A percentile compares a stretch with the other conserved stretches of the same genome.
phyloP scores from a whole-genome alignment of 2,888 invertebrate genomes.

The Thysanoteuthis rhombus region DNA sequence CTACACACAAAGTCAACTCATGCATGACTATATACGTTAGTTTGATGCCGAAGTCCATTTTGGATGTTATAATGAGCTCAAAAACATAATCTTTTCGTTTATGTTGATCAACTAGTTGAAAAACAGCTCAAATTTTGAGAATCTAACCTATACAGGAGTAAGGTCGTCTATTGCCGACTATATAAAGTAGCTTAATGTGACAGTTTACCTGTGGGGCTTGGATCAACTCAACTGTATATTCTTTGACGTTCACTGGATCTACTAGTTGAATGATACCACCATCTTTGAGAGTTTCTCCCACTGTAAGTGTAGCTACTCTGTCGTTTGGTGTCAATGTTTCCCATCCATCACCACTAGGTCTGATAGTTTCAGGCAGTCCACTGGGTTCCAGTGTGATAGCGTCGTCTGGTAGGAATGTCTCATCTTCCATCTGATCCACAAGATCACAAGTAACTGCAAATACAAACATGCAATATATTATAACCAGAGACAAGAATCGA shows the following conservation, averaged over 20 bases:
- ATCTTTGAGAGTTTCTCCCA: background rate
- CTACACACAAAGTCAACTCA: too few relatives aligned
- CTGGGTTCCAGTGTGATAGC: background rate
- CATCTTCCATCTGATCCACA: constrained; percentile 14
- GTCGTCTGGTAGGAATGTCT: background rate
- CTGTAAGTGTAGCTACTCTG: background rate
- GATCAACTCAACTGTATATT: background rate
- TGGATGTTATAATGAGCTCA: too few relatives aligned
- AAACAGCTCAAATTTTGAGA: too few relatives aligned
- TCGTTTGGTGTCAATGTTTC: background rate
- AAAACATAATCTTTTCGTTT: too few relatives aligned
- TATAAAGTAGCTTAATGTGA: too few relatives aligned
- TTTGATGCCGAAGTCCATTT: too few relatives aligned
- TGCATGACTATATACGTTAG: too few relatives aligned
- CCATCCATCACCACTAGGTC: background rate
- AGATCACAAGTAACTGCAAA: background rate
- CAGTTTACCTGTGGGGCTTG: too few relatives aligned
- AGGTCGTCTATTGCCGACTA: too few relatives aligned
- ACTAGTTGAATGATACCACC: background rate
- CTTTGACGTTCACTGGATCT: background rate
- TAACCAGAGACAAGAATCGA: background rate
- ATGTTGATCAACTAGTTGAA: too few relatives aligned
- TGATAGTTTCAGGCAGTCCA: background rate
- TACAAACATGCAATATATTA: background rate
- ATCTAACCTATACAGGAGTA: too few relatives aligned